Evolutionary conservation across 2,888 invertebrate genomes (phyloP).

Genomic region (Nomada goodeniana): DNA sequence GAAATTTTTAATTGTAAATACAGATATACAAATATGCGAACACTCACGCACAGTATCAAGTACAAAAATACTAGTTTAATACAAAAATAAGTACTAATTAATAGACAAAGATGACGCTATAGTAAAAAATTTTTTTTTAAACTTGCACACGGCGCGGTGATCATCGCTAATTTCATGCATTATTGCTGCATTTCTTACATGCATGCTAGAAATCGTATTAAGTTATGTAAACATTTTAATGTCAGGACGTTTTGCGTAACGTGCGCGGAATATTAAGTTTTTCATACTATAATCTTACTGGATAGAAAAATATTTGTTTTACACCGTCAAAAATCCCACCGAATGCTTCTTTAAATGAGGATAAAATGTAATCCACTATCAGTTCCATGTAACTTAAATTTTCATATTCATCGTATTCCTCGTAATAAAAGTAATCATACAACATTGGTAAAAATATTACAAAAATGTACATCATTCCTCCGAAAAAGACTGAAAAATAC

Average conservation of each 20-base stretch:
- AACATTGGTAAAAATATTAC: conserved; percentile 76
- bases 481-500: conserved; percentile 74
- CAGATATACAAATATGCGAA: conserved; percentile 21
- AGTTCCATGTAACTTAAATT: conserved; percentile 75
- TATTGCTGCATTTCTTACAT: conserved; percentile 75
- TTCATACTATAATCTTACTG: conserved; percentile 71
- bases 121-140: conserved; percentile 25
- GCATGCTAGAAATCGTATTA: conserved; percentile 73
- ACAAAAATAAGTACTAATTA: conserved; percentile 38
- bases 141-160: conserved; percentile 15
- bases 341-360: conserved; percentile 79
- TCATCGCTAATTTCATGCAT: conserved; percentile 48
- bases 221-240: conserved; percentile 56
- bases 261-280: conserved; percentile 12
- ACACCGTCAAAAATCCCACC: conserved; percentile 72
- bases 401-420: conserved; percentile 75
- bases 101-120: conserved; percentile 25
- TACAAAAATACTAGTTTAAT: conserved; percentile 47
- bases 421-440: conserved; percentile 76
- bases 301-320: conserved; percentile 73
- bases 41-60: conserved; percentile 25
- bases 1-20: conserved; percentile 64
- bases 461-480: conserved; percentile 74
- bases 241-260: neutral
- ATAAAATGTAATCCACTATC: conserved; percentile 73